Evolutionary conservation across 2,888 invertebrate genomes (phyloP), one percentile per base, ranked within the genome.

Genomic region (Tyria jacobaeae): DNA sequence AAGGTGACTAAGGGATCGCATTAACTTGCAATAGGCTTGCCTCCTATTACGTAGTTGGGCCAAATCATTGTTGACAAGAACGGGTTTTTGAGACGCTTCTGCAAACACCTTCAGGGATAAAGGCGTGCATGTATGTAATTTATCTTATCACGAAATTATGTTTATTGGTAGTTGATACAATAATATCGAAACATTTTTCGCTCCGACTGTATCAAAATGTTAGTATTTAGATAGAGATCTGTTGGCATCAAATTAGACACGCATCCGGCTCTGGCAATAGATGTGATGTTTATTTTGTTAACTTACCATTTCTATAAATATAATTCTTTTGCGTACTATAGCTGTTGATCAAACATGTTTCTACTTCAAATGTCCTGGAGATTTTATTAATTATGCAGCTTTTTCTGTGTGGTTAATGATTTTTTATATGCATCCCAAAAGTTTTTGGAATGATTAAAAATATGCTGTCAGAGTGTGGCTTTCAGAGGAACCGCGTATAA

Each of bases 181-280:
- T 1, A 7, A 35, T 14, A 24, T 21, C 25, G 27, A 2, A 21
- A 39, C 31, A 54, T 21, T 44, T 49, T 56, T 48, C 24, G 35
- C 1, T n/a, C 24, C 27, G 65, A 62, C 56, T 64, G 62, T 70
- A 66, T 54, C n/a, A 4, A 66, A 31, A 31, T 50, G 48, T 71
- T 71, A 50, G 58, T 60, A 48, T 57, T 67, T 62, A 41, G 54
- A 64, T 75, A 57, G 50, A 60, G 44, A 71, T 75, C 68, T 64
- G 64, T 55, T n/a, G 52, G 57, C 62, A 70, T 72, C 68, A 61
- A 72, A 72, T 72, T 61, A 61, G 62, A 68, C 48, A 35, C 15
- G 47, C 60, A 63, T 74, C 59, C 60, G 67, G 52, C 57, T 64
- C 60, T 68, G 64, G 21, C 55, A 41, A 60, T 61, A 48, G 60